Evolutionary conservation across 2,888 invertebrate genomes (phyloP).

Genomic region (Catocala fraxini): DNA sequence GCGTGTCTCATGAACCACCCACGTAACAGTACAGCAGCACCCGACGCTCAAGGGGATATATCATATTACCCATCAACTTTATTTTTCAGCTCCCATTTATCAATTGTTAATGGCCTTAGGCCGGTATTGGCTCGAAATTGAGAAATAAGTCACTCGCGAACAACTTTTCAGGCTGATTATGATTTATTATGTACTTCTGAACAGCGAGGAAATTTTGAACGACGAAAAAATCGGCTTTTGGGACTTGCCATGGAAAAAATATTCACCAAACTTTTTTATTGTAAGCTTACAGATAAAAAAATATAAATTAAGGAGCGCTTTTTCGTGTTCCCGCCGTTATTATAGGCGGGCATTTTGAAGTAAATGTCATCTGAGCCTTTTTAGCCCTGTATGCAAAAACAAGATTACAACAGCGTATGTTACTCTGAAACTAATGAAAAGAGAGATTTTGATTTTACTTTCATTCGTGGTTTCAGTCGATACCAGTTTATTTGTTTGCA

Average conservation of each 20-base stretch:
- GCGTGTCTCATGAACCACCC: conserved; percentile 11
- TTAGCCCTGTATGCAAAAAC: neutral
- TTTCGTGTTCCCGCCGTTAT: conserved; percentile 14
- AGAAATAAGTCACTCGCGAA: conserved; percentile 66
- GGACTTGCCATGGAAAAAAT: conserved; percentile 22
- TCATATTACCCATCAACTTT: conserved; percentile 52
- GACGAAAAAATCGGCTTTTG: conserved; percentile 36
- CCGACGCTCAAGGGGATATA: conserved; percentile 33
- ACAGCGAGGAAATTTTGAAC: conserved; percentile 48
- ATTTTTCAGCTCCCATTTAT: conserved; percentile 65
- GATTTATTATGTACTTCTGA: conserved; percentile 63
- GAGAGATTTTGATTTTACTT: too few species aligned
- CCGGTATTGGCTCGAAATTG: conserved; percentile 62
- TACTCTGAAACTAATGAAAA: too few species aligned
- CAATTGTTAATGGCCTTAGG: conserved; percentile 60
- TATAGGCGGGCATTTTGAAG: conserved; percentile 18
- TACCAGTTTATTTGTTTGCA: too few species aligned
- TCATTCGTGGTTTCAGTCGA: too few species aligned
- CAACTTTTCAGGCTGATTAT: conserved; percentile 64
- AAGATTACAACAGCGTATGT: neutral
- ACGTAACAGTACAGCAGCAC: conserved; percentile 30
- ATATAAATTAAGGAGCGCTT: conserved; percentile 26
- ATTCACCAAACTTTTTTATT: conserved; percentile 44
- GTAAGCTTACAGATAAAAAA: conserved; percentile 30
- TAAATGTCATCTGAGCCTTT: conserved; percentile 12